Conservation (phyloP, 1,140 invertebrate species). For the Drosophila aff. region DNA sequence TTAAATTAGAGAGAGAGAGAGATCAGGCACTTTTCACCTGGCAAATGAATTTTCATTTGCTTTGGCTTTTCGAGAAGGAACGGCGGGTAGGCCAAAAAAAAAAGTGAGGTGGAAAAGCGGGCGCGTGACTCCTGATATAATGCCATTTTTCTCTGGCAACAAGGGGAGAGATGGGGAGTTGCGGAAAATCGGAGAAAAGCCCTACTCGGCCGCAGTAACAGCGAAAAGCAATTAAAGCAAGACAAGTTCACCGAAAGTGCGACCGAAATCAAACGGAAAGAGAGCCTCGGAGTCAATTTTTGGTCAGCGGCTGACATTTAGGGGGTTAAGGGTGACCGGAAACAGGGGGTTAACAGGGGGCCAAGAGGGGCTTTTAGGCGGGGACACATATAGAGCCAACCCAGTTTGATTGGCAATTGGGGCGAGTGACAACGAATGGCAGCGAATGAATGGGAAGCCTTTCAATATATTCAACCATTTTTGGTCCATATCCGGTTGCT, state of each 20-base stretch:
- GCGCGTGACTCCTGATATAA: slow-evolving; percentile 15
- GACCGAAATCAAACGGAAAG: slow-evolving; percentile 5
- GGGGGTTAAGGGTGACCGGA: neutral
- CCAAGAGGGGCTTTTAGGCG: too few species aligned
- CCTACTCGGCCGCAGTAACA: slow-evolving; percentile 62
- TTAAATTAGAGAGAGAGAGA: slow-evolving; percentile 42
- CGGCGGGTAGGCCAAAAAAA: neutral
- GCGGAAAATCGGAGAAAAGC: slow-evolving; percentile 5
- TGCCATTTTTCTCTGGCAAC: neutral
- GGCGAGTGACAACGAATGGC: slow-evolving; percentile 29
- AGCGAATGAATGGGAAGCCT: slow-evolving; percentile 22
- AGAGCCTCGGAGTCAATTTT: slow-evolving; percentile 5
- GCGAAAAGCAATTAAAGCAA: slow-evolving; percentile 77
- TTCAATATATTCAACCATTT: slow-evolving; percentile 9
- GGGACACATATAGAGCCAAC: neutral
- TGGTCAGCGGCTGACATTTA: neutral
- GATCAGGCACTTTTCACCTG: slow-evolving; percentile 41
- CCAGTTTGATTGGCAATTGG: slow-evolving; percentile 38
- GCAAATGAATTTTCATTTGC: slow-evolving; percentile 11
- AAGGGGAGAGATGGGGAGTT: neutral
- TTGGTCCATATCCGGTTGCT: neutral
- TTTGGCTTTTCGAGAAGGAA: neutral
- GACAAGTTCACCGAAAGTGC: slow-evolving; percentile 47
- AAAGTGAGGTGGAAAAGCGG: neutral
- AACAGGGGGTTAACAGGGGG: neutral